These are phyloP conservation scores for Eupristina koningsbergeri DNA, from an alignment of 1,140 invertebrate species.

Conservation along the genomic window DNA sequence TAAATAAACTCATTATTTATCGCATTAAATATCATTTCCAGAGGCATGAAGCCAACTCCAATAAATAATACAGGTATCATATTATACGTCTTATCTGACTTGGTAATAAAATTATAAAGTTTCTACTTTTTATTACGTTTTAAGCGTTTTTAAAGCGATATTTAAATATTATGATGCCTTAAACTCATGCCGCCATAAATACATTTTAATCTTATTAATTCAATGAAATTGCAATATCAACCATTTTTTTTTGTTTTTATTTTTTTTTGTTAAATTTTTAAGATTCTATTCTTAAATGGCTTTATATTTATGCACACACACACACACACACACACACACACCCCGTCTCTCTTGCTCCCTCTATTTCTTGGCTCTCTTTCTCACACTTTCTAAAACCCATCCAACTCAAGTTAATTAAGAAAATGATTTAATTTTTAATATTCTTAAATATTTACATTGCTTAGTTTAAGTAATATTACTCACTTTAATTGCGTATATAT, in stretches of 20 bases:
- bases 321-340: no score
- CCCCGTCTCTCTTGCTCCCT: constrained; percentile 2
- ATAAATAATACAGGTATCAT: not conserved
- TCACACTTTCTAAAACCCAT: not conserved
- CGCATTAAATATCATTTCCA: not conserved
- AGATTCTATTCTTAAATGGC: not conserved
- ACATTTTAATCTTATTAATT: constrained; percentile 9
- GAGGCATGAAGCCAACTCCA: not conserved
- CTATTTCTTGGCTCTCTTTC: not conserved
- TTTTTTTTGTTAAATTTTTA: not conserved
- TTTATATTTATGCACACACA: not conserved
- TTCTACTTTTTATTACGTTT: constrained; percentile 15
- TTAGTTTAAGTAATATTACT: not conserved
- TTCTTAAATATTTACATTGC: not conserved
- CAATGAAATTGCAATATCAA: not conserved
- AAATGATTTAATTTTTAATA: not conserved
- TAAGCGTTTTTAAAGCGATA: not conserved
- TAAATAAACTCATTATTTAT: constrained; percentile 4
- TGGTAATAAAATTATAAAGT: not conserved
- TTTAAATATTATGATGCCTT: not conserved
- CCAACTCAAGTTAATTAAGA: not conserved
- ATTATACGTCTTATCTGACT: not conserved
- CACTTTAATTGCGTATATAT: not conserved
- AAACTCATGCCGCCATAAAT: not conserved
- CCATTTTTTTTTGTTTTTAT: no score